Conservation (phyloP, 2,888 invertebrate genomes). For the Onchidella celtica region DNA sequence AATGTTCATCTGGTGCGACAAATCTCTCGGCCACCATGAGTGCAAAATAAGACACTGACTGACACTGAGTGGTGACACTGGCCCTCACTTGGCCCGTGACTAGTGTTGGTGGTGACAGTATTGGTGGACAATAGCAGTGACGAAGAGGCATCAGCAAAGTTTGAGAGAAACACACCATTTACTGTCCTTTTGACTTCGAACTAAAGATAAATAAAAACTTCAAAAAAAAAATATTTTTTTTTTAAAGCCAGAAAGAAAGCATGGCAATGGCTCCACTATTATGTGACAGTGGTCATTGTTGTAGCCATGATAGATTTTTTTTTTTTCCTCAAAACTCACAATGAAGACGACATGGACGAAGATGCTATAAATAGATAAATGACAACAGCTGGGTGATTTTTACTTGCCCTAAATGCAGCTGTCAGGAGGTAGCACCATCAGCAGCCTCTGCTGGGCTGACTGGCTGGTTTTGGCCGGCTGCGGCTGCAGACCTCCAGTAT, state of each 20-base stretch:
- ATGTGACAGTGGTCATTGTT: neutral
- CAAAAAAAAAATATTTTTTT: too few species aligned
- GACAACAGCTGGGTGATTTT: constrained; percentile 20
- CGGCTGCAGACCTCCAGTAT: neutral
- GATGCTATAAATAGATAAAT: constrained; percentile 27
- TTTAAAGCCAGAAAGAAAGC: neutral
- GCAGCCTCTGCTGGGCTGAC: neutral
- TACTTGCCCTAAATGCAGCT: constrained; percentile 14
- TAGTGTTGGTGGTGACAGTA: neutral
- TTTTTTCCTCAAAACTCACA: neutral
- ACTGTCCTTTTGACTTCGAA: too few species aligned
- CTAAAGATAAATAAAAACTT: too few species aligned
- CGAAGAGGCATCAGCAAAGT: neutral
- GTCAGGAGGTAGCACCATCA: neutral
- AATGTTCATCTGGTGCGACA: constrained; percentile 4
- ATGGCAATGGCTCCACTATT: neutral
- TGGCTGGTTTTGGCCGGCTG: too few species aligned
- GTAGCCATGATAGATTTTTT: neutral
- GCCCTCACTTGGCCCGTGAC: neutral
- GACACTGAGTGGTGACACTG: neutral
- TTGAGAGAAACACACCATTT: neutral
- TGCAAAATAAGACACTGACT: neutral
- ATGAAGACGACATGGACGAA: neutral
- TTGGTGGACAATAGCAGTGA: neutral
- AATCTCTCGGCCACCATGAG: neutral